These are phyloP conservation scores for Marisa cornuarietis DNA, from an alignment of 1,140 invertebrate genomes.

Conservation along the genomic window DNA sequence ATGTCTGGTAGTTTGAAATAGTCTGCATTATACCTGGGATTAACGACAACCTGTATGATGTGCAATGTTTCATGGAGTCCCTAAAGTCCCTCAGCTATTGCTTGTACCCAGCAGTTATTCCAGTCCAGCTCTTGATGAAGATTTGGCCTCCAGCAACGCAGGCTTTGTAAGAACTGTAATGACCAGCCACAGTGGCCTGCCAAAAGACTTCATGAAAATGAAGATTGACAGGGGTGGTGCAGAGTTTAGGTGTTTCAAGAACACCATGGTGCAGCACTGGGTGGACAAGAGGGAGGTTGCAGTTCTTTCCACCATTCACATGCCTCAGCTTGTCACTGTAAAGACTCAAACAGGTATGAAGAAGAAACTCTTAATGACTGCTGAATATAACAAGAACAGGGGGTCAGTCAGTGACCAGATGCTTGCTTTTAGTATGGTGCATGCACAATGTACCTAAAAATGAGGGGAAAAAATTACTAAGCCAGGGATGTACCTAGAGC, in stretches of 20 bases:
- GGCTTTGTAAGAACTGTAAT: too few relatives aligned
- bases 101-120: not conserved
- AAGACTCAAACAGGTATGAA: conserved; percentile 3
- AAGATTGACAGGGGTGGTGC: not conserved
- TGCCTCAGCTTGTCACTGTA: not conserved
- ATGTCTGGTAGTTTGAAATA: not conserved
- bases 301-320: conserved; percentile 7
- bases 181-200: too few relatives aligned
- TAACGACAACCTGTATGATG: not conserved
- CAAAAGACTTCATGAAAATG: not conserved
- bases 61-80: not conserved
- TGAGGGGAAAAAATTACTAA: not conserved
- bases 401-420: conserved; percentile 7
- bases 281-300: conserved; percentile 20
- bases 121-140: not conserved
- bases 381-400: conserved; percentile 14
- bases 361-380: not conserved
- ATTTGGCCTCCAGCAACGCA: not conserved
- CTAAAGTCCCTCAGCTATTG: not conserved
- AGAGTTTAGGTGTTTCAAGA: conserved; percentile 4
- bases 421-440: not conserved
- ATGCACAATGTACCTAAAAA: not conserved
- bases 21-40: not conserved
- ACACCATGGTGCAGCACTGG: not conserved
- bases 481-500: too few relatives aligned